Percentiles rank a stretch among this genome's conserved stretches.
Evolutionary conservation across 2,797 vertebrate genomes (phyloP).

Genomic region (Nannoperca obscura): DNA sequence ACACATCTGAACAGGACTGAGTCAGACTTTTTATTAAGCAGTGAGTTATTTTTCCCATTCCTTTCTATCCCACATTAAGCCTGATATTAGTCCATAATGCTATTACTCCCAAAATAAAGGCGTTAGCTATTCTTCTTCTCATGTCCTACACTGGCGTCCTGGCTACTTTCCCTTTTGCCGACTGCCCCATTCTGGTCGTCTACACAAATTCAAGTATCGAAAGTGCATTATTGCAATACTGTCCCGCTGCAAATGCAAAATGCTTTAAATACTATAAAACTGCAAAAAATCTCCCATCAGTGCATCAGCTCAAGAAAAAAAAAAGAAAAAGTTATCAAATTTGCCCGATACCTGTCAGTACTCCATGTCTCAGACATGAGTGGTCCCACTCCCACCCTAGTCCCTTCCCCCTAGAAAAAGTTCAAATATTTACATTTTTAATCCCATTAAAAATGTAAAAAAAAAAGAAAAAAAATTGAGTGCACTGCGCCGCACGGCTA

Average conservation of each 20-base stretch:
- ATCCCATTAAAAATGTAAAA: slow-evolving; percentile 88
- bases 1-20: slow-evolving; percentile 38
- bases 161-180: slow-evolving; percentile 70
- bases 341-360: slow-evolving; percentile 50
- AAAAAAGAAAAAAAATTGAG: slow-evolving; percentile 49
- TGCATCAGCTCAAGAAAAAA: slow-evolving; percentile 82
- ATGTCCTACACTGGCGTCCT: slow-evolving; percentile 47
- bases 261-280: slow-evolving; percentile 98
- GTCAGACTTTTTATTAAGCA: slow-evolving; percentile 86
- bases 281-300: slow-evolving; percentile 90
- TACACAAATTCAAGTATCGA: slow-evolving; percentile 96
- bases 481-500: slow-evolving; percentile 71
- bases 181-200: slow-evolving; percentile 70
- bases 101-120: slow-evolving; percentile 76
- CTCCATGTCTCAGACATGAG: slow-evolving; percentile 80
- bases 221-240: slow-evolving; percentile 99
- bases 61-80: slow-evolving; percentile 65
- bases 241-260: slow-evolving; percentile 99
- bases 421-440: slow-evolving; percentile 89
- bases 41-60: slow-evolving; percentile 74
- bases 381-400: slow-evolving; percentile 45
- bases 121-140: slow-evolving; percentile 56
- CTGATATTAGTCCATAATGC: slow-evolving; percentile 72
- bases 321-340: slow-evolving; percentile 76
- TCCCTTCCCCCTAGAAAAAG: slow-evolving; percentile 80